Conservation (phyloP, 1,140 invertebrate genomes). For the Centruroides sculpturatus region DNA sequence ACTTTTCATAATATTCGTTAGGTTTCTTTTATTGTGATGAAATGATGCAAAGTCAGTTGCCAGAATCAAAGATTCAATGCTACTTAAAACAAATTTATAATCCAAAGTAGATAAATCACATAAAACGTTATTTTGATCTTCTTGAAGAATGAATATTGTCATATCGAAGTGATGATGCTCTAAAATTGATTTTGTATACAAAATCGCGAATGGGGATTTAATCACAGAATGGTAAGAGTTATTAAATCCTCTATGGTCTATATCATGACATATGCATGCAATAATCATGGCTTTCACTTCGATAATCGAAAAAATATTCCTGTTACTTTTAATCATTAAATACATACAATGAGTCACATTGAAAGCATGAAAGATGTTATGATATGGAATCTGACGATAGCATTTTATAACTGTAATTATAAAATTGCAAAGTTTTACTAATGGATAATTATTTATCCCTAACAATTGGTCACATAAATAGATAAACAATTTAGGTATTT, state of each 20-base stretch:
- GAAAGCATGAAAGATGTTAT: slow-evolving; percentile 91
- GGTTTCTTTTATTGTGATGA: no score
- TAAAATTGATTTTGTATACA: not conserved
- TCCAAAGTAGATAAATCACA: no score
- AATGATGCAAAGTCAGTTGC: no score
- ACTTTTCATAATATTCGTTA: no score
- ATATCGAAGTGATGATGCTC: not conserved
- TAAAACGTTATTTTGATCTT: no score
- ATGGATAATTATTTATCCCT: no score
- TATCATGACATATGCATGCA: not conserved
- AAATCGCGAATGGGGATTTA: not conserved
- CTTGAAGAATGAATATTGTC: not conserved
- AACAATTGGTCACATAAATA: no score
- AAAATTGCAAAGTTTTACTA: slow-evolving; percentile 36
- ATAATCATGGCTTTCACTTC: not conserved
- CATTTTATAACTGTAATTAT: slow-evolving; percentile 89
- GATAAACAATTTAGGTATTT: no score
- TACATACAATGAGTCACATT: slow-evolving; percentile 95
- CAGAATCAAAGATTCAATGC: no score
- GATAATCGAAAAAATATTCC: not conserved
- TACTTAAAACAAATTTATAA: no score
- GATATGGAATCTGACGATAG: slow-evolving; percentile 89
- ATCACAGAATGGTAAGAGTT: not conserved
- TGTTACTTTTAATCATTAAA: slow-evolving; percentile 9
- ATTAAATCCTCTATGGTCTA: not conserved